A percentile compares a stretch with the other conserved stretches of the same genome.
These are phyloP conservation scores for Eristalis tenax DNA, from an alignment of 2,888 invertebrate genomes.

Conservation along the genomic window DNA sequence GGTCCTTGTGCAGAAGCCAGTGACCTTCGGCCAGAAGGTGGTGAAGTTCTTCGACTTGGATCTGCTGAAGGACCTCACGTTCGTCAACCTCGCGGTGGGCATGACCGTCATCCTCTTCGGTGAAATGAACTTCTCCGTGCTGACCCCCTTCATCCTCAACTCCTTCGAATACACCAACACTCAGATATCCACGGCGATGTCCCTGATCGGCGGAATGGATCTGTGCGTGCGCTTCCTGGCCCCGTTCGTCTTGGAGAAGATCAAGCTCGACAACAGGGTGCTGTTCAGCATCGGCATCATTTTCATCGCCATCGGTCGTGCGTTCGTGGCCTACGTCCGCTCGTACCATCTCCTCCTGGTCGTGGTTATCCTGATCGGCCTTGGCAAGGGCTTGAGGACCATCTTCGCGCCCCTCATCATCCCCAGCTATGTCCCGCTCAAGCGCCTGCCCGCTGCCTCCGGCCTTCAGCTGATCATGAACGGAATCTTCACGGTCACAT, in stretches of 20 bases:
- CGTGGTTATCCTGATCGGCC: conserved; percentile 85
- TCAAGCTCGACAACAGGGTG: conserved; percentile 86
- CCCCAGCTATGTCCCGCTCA: conserved; percentile 87
- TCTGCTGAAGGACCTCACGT: conserved; percentile 86
- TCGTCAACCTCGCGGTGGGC: conserved; percentile 87
- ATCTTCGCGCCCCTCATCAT: conserved; percentile 89
- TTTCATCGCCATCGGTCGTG: conserved; percentile 81
- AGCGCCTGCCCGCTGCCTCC: conserved; percentile 86
- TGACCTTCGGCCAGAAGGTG: conserved; percentile 84
- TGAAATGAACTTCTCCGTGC: conserved; percentile 88
- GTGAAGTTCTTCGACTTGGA: conserved; percentile 87
- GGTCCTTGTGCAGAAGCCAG: conserved; percentile 74
- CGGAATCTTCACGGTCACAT: conserved; percentile 84
- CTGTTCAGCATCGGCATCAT: conserved; percentile 86
- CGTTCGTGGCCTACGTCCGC: conserved; percentile 81
- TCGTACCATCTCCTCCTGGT: conserved; percentile 83
- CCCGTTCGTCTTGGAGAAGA: conserved; percentile 86
- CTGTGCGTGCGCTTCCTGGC: conserved; percentile 85
- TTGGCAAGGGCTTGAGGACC: conserved; percentile 87
- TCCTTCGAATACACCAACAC: conserved; percentile 84
- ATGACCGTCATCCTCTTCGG: conserved; percentile 88
- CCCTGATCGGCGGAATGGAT: conserved; percentile 86
- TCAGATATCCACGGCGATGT: conserved; percentile 87
- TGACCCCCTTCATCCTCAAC: conserved; percentile 87
- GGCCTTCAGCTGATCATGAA: conserved; percentile 87